Evolutionary conservation across 2,797 vertebrate genomes (phyloP), one percentile per base, ranked within the genome.

Genomic region (Chloroceryle inda): DNA sequence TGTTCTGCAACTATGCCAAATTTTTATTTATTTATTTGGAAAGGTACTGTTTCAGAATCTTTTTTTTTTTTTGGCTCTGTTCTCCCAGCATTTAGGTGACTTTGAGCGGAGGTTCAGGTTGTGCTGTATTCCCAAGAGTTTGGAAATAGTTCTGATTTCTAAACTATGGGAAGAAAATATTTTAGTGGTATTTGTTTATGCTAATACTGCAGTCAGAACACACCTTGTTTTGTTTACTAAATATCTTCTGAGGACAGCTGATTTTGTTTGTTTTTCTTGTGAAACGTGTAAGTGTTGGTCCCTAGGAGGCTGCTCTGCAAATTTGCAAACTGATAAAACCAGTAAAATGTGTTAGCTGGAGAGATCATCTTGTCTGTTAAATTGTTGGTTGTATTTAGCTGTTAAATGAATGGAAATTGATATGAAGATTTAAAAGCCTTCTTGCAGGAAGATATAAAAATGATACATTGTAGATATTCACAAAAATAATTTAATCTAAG

Each of bases 281-380:
- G 85, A 85, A 88, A 90, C 61, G 45, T 79, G 22, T 66, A 95
- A 94, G 89, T 85, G 80, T 92, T 88, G n/a, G 56, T 78, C 88
- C 71, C 85, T 79, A 73, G 83, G 92, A 94, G 96, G 38, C 6
- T 90, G 84, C 85, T 91, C 79, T 55, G 49, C 38, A 79, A 81
- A 95, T 96, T 59, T 97, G 85, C 82, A 94, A 94, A 94, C 96
- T 86, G 88, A 91, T 85, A 96, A 92, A 95, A 95, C 93, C 90
- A 89, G 94, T 95, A 74, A 72, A 92, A 75, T 94, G n/a, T 75
- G 81, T 87, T 93, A 85, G 67, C 52, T 85, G 24, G 26, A 71
- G 64, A 56, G 29, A 90, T 90, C n/a, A 45, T 74, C 77, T 82
- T 23, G 8, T 64, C 55, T 92, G 44, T 49, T 89, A 64, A 82